Conservation (phyloP, 2,797 vertebrate species). For the Syncerus caffer region DNA sequence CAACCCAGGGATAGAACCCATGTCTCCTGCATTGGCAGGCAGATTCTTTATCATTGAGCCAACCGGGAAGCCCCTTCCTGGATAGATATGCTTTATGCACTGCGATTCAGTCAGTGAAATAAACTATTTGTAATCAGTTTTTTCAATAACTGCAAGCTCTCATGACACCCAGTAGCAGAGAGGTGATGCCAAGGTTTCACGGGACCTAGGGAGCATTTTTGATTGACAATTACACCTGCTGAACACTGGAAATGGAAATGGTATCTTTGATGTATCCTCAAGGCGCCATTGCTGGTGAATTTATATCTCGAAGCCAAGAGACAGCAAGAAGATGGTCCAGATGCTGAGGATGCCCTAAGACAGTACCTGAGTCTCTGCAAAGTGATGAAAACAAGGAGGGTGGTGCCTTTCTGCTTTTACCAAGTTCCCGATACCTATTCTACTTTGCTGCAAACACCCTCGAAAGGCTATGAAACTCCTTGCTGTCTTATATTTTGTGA, state of each 20-base stretch:
- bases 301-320: neutral
- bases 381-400: neutral
- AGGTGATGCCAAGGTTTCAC: neutral
- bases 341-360: neutral
- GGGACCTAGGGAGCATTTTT: neutral
- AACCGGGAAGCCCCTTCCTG: neutral
- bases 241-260: neutral
- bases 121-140: constrained; percentile 16
- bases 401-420: too few species aligned
- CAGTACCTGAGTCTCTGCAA: neutral
- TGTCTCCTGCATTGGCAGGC: neutral
- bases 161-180: neutral
- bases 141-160: neutral
- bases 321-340: neutral
- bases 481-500: neutral
- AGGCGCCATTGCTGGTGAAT: too few species aligned
- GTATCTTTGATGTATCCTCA: fast-evolving
- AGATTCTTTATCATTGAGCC: neutral
- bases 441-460: neutral
- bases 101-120: neutral
- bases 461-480: fast-evolving
- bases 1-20: neutral
- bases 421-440: fast-evolving
- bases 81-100: neutral
- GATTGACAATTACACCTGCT: neutral